Evolutionary conservation across 2,888 invertebrate species (phyloP).

Genomic region (Eurytoma californica): DNA sequence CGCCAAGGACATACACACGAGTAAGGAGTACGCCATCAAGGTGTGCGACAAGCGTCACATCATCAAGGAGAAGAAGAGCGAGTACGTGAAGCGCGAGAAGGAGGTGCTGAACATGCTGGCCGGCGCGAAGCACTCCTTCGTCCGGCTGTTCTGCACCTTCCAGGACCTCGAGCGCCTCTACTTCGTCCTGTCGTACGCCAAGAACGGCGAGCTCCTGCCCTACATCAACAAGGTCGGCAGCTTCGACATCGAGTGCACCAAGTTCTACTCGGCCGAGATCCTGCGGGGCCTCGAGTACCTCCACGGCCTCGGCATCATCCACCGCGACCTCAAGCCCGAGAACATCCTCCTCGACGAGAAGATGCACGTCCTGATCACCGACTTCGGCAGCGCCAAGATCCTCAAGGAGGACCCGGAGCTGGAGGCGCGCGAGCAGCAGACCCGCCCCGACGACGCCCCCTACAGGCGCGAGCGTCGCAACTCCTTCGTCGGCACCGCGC

Average conservation of each 20-base stretch:
- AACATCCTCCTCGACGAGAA: slow-evolving; percentile 96
- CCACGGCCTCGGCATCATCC: slow-evolving; percentile 91
- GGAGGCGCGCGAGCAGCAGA: slow-evolving; percentile 43
- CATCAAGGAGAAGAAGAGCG: slow-evolving; percentile 92
- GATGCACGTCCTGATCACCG: slow-evolving; percentile 97
- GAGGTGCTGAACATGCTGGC: slow-evolving; percentile 92
- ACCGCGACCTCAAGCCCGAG: slow-evolving; percentile 98
- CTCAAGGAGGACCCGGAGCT: slow-evolving; percentile 74
- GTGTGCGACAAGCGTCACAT: slow-evolving; percentile 98
- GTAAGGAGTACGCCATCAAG: slow-evolving; percentile 97
- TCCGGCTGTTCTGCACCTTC: slow-evolving; percentile 96
- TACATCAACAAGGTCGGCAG: slow-evolving; percentile 93
- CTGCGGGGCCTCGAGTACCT: slow-evolving; percentile 93
- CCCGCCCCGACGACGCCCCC: slow-evolving; percentile 16
- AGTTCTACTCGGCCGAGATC: slow-evolving; percentile 96
- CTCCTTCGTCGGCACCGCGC: slow-evolving; percentile 98
- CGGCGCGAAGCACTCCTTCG: slow-evolving; percentile 90
- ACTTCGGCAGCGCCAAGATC: slow-evolving; percentile 97
- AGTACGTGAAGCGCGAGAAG: slow-evolving; percentile 95
- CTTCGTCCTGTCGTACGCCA: slow-evolving; percentile 96
- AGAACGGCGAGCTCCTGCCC: slow-evolving; percentile 94
- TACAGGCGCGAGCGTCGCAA: slow-evolving; percentile 77
- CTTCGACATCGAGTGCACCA: slow-evolving; percentile 91
- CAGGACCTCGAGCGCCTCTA: slow-evolving; percentile 95
- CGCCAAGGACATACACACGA: slow-evolving; percentile 92